Evolutionary conservation across 2,113 vertebrate genomes (phyloP), one percentile per base, ranked within the genome.

Genomic region (Anhinga rufa): DNA sequence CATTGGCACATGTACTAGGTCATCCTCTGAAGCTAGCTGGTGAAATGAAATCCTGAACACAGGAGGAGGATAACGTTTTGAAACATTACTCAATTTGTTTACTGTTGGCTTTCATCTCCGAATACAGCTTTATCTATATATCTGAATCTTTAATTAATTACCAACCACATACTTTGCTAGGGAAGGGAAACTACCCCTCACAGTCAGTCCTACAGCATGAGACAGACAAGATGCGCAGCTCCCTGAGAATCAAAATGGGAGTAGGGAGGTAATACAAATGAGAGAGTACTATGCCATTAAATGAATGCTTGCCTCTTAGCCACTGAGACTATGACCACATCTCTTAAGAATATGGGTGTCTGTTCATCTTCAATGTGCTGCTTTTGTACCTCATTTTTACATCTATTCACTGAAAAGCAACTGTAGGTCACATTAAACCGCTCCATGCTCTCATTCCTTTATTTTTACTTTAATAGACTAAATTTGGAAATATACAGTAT

Each of bases 1-100:
- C 97, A 98, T 93, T 97, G 97, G 82, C 77, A 80, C 82, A 75
- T n/a, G 85, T 72, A 74, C 83, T 78, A 88, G 97, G 97, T 96
- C 94, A 97, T 48, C 49, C 92, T 94, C 70, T 60, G 91, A 97
- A 96, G 77, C 79, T 82, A 88, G 86, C 71, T 68, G 52, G 74
- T 82, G 55, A 95, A 96, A 95, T 26, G 72, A 96, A 96, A 95
- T 71, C 58, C 82, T 64, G 61, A 96, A 89, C 21, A n/a, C 61
- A 85, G 68, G 6, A 94, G 16, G n/a, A 88, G 49, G 57, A 38
- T 34, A 90, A 96, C 61, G 74, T 57, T 82, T 92, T 20, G 65
- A 42, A 89, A 70, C 57, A 44, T 60, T n/a, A 86, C 48, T 92
- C 72, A 72, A 79, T 68, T 42, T 66, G 26, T 82, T 92, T 87